A percentile compares a stretch with the other conserved stretches of the same genome.
Conservation (phyloP, 2,113 vertebrate genomes). For the Paralichthys olivaceus region DNA sequence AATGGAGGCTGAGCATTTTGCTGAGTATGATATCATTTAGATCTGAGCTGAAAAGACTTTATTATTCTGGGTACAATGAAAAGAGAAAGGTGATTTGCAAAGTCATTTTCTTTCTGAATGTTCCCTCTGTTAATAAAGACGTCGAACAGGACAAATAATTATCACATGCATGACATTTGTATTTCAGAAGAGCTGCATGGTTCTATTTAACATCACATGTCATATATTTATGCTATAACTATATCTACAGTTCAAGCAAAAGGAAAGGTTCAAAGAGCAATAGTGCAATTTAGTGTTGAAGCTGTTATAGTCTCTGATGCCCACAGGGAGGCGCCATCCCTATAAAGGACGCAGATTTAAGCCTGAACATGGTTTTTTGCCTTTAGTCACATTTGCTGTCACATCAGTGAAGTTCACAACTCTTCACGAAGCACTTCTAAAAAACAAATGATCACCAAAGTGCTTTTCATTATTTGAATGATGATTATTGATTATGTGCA, state of each 20-base stretch:
- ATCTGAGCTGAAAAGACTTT: conserved; percentile 38
- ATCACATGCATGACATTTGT: conserved; percentile 22
- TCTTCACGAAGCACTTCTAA: no score
- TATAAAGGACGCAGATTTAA: background rate
- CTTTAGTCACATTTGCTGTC: background rate
- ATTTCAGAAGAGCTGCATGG: background rate
- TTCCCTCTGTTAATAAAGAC: conserved; percentile 21
- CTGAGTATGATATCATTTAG: conserved; percentile 52
- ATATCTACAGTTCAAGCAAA: conserved; percentile 9
- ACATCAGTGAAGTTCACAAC: background rate
- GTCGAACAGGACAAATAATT: conserved; percentile 23
- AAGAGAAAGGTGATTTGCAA: background rate
- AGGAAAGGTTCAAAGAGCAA: conserved; percentile 13
- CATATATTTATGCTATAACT: background rate
- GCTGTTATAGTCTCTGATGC: conserved; percentile 15
- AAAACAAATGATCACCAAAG: no score
- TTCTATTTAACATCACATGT: background rate
- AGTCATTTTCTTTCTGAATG: conserved; percentile 1
- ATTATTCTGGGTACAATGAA: conserved; percentile 41
- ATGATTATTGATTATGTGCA: no score
- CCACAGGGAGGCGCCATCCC: conserved; percentile 48
- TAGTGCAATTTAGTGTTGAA: background rate
- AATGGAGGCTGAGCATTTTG: conserved; percentile 62
- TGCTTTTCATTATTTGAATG: no score
- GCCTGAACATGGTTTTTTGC: background rate